Base-by-base conservation (phyloP, 2,113 vertebrate species). In the Cynopterus brachyotis region DNA sequence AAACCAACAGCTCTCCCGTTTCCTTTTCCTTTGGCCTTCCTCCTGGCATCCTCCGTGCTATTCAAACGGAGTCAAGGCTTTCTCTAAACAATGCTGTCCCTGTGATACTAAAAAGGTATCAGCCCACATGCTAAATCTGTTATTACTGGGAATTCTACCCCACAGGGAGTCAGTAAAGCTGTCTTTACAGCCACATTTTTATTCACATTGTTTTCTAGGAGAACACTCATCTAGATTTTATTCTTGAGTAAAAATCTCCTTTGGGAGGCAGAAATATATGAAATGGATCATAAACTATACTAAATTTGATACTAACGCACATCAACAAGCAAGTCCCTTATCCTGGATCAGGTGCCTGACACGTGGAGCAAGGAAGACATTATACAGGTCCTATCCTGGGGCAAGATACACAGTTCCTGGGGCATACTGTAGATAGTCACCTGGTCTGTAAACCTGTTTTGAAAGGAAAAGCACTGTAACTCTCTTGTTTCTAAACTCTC, bases 121-220 rank as follows among this genome's bases (percentile, higher is more conserved):
- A 87, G 93, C 95, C 97, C 99, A 99, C 99, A 99, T 99, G 99
- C 96, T 91, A 98, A 99, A 99, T 92, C 98, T 97, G 99, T 99
- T 98, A 99, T 37, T 97, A 98, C 96, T 89, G 95, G 97, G 98
- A 98, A 98, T 96, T 98, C 89, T 97, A 98, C 98, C 99, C 99
- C 98, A 97, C 78, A 90, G 99, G 99, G 99, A 98, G 96, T 60
- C 98, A 47, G 93, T 22, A 72, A 97, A 96, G 97, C 81, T 97
- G n/a, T 97, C 93, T 47, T 9, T 55, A 97, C 75, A 97, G 98
- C 97, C 97, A 76, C 97, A 93, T 94, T 96, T n/a, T 26, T 7
- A 98, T 97, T 83, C 95, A 96, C 89, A 98, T 96, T 98, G 98
- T 98, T 98, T 97, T 97, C 97, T 47, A 97, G 97, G 95, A 98